phyloP scores from a whole-genome alignment of 2,888 invertebrate species.

The Drosophila maculinotata region DNA sequence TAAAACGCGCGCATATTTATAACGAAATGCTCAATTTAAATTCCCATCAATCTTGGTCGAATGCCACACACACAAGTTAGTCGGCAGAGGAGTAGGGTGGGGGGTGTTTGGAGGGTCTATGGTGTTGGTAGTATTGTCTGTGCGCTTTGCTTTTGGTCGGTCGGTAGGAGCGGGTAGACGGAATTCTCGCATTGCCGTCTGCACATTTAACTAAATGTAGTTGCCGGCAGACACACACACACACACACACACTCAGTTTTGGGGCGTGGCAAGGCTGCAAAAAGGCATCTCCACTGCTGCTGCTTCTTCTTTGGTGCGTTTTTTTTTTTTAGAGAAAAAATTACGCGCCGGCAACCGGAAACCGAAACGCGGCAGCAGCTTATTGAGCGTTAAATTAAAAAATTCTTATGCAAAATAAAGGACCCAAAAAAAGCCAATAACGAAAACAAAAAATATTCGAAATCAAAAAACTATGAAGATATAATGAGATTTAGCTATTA shows the following conservation, averaged over 20 bases:
- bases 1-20: conserved; percentile 81
- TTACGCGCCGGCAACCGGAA: conserved; percentile 51
- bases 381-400: conserved; percentile 82
- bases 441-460: conserved; percentile 18
- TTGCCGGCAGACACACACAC: conserved; percentile 27
- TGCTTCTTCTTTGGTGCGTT: conserved; percentile 17
- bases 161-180: neutral
- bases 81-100: neutral
- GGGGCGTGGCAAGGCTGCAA: conserved; percentile 30
- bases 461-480: conserved; percentile 1
- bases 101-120: neutral
- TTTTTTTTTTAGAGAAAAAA: conserved; percentile 20
- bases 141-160: conserved; percentile 22
- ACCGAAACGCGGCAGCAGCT: conserved; percentile 67
- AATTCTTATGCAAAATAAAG: conserved; percentile 64
- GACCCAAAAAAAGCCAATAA: conserved; percentile 29
- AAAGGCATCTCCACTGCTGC: conserved; percentile 23
- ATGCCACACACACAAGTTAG: conserved; percentile 46
- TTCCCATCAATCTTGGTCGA: conserved; percentile 81
- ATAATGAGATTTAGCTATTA: neutral
- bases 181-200: conserved; percentile 28
- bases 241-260: conserved; percentile 1
- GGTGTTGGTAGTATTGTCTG: conserved; percentile 36
- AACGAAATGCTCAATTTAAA: conserved; percentile 83
- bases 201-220: conserved; percentile 48